Percentiles rank a stretch among this genome's conserved stretches.
Conservation (phyloP, 2,888 invertebrate genomes). For the Nymphalis polychloros region DNA sequence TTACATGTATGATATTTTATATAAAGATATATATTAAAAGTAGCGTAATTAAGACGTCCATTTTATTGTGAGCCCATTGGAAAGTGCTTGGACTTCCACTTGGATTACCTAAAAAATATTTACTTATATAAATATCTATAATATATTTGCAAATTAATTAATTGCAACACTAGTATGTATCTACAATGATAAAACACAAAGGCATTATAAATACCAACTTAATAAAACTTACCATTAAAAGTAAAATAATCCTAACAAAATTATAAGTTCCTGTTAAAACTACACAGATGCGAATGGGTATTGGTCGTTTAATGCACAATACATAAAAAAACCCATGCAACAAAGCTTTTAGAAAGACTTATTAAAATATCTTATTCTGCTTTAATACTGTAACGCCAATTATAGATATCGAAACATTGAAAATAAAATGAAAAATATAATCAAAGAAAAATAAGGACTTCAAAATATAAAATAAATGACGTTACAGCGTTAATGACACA, state of each 20-base stretch:
- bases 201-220: slow-evolving; percentile 41
- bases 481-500: slow-evolving; percentile 22
- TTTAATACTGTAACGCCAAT: slow-evolving; percentile 25
- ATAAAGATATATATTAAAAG: slow-evolving; percentile 51
- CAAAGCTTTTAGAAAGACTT: slow-evolving; percentile 32
- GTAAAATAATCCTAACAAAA: slow-evolving; percentile 57
- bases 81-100: slow-evolving; percentile 76
- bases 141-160: slow-evolving; percentile 23
- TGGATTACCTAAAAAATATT: slow-evolving; percentile 81
- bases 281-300: slow-evolving; percentile 35
- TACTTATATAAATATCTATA: slow-evolving; percentile 62
- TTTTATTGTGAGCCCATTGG: slow-evolving; percentile 68
- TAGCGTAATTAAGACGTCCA: slow-evolving; percentile 66
- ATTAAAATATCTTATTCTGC: slow-evolving; percentile 24
- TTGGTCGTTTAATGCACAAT: slow-evolving; percentile 37
- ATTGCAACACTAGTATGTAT: slow-evolving; percentile 29
- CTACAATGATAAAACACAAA: slow-evolving; percentile 40
- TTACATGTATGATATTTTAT: slow-evolving; percentile 43
- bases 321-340: slow-evolving; percentile 42
- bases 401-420: neutral
- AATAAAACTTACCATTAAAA: slow-evolving; percentile 72
- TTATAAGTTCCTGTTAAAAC: slow-evolving; percentile 29
- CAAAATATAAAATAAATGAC: slow-evolving; percentile 21
- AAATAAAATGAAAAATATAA: slow-evolving; percentile 14
- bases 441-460: slow-evolving; percentile 13